These are phyloP conservation scores for Corvus cornix DNA, from an alignment of 2,113 vertebrate species.

Conservation along the genomic window DNA sequence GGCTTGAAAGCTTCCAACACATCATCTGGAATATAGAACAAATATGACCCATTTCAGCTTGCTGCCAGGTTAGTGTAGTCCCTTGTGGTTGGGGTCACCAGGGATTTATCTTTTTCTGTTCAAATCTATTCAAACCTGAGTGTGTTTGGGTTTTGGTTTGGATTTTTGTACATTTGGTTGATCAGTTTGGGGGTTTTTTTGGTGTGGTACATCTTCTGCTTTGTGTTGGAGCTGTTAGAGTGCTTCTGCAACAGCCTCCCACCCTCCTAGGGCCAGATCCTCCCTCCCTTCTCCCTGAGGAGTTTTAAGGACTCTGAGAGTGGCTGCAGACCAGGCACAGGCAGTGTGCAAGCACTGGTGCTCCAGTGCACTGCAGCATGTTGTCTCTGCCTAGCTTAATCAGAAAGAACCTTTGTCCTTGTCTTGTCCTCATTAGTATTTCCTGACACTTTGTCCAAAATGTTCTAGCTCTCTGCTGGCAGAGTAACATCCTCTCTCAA, in stretches of 20 bases:
- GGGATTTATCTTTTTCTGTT: background rate
- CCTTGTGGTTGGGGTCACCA: background rate
- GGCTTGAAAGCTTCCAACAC: conserved; percentile 5
- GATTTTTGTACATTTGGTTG: background rate
- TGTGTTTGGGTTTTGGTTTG: fast-evolving
- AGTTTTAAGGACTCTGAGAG: background rate
- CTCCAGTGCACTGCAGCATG: background rate
- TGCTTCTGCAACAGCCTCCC: background rate
- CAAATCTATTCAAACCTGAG: background rate
- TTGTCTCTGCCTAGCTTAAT: background rate
- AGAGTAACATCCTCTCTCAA: background rate
- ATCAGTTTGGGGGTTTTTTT: fast-evolving
- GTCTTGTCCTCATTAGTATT: background rate
- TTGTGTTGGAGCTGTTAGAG: background rate
- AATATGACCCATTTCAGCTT: background rate
- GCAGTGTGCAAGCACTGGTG: background rate
- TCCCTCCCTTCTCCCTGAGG: background rate
- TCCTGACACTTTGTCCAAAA: background rate
- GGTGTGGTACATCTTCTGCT: background rate
- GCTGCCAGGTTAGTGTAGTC: background rate
- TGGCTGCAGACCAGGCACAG: background rate
- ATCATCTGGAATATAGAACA: background rate
- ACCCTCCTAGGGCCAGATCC: background rate
- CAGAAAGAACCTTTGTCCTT: conserved; percentile 10
- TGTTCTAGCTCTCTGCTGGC: background rate